Conservation (phyloP, 1,140 invertebrate genomes). For the Zaprionus nigranus region DNA sequence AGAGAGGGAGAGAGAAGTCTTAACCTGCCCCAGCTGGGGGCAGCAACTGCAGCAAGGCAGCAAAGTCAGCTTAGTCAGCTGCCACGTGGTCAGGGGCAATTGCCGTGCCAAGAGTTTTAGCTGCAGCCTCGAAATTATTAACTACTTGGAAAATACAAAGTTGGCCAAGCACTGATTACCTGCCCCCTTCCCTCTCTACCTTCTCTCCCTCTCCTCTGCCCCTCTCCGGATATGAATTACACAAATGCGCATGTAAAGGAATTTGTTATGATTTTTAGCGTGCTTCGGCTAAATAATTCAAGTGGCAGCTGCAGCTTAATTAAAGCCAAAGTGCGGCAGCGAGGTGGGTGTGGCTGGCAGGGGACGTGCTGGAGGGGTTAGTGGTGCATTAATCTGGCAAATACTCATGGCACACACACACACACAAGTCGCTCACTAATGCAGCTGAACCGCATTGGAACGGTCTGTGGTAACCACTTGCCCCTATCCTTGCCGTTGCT, state of each 20-base stretch:
- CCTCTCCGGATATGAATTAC: slow-evolving; percentile 51
- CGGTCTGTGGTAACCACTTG: slow-evolving; percentile 34
- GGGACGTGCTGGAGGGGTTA: background rate
- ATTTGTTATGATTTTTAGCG: slow-evolving; percentile 64
- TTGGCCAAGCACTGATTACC: slow-evolving; percentile 55
- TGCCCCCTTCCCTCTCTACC: background rate
- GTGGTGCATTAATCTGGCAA: slow-evolving; percentile 8
- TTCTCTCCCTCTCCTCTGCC: background rate
- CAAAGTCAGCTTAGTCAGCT: background rate
- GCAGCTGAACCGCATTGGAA: slow-evolving; percentile 60
- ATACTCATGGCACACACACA: slow-evolving; percentile 40
- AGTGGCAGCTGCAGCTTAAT: slow-evolving; percentile 57
- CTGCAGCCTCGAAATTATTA: slow-evolving; percentile 50
- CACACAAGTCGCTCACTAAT: slow-evolving; percentile 63
- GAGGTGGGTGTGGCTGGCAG: background rate
- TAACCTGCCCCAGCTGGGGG: slow-evolving; percentile 18
- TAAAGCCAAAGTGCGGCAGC: slow-evolving; percentile 48
- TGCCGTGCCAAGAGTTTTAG: slow-evolving; percentile 9
- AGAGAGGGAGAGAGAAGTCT: slow-evolving; percentile 10
- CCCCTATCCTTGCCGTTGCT: background rate
- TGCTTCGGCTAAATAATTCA: slow-evolving; percentile 67
- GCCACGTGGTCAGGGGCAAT: slow-evolving; percentile 35
- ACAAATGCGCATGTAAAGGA: slow-evolving; percentile 48
- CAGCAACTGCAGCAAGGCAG: slow-evolving; percentile 7
- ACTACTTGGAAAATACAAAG: slow-evolving; percentile 70